Evolutionary conservation across 1,140 invertebrate genomes (phyloP), one percentile per base, ranked within the genome.

Genomic region (Drosophila parabipectinata): DNA sequence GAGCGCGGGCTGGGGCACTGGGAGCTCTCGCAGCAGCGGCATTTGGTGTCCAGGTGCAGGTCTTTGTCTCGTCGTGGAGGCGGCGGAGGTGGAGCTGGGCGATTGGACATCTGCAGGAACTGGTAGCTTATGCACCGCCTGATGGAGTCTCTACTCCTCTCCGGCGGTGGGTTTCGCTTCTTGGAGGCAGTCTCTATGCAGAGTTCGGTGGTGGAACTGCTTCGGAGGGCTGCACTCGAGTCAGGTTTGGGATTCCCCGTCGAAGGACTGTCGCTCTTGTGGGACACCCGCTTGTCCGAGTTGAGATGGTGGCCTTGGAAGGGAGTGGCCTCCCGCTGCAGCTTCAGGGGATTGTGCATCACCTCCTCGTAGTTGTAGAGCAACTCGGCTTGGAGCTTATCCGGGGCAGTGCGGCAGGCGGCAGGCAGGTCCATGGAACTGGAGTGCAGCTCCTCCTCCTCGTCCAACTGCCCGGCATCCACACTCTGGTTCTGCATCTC

Each of bases 1-100:
- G 96, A 97, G 26, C 94, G 91, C 0, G 94, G 94, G 89, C 94
- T 95, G 14, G 94, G 93, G 69, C 93, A 94, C 57, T 93, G 79
- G 4, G 93, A 94, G 62, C 93, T 93, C 60, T 94, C 93, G 63
- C 94, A 94, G 82, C 94, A 94, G 71, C 93, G 92, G 77, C 94
- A 95, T 80, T 94, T 94, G 45, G 76, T 73, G 54, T 77, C 54
- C 32, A 71, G 15, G 39, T 77, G 64, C 7, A 77, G 47, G 48
- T 71, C 71, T 7, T 54, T 51, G 47, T 89, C 71, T 0, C 74
- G 52, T 14, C 81, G 76, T 18, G 41, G 66, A 0, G 68, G 30
- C 8, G 68, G 41, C 9, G 57, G 67, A 12, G 53, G 51, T 3
- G 45, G 47, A 0, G 58, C n/a, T 12, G 52, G 77, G 6, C 15